Percentiles rank a stretch among this genome's conserved stretches.
Conservation (phyloP, 2,797 vertebrate species). For the Sebastes itinus region DNA sequence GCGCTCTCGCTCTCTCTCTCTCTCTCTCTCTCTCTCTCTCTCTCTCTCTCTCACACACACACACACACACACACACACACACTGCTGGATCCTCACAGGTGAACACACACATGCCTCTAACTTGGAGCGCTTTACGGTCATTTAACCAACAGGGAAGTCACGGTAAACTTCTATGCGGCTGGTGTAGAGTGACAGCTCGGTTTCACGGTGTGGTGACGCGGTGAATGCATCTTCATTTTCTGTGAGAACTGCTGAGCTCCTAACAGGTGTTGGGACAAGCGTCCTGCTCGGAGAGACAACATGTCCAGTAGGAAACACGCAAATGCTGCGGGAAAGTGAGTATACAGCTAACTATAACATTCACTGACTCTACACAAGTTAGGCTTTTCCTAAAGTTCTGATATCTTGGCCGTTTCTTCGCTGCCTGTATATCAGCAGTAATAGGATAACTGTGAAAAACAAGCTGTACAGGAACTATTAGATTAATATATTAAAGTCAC, state of each 20-base stretch:
- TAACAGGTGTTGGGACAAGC: slow-evolving; percentile 66
- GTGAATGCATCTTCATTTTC: slow-evolving; percentile 12
- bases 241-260: slow-evolving; percentile 9
- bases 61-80: background rate
- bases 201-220: background rate
- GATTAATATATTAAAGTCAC: background rate
- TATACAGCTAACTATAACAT: background rate
- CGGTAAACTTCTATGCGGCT: background rate
- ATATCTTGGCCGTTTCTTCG: background rate
- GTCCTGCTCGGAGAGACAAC: slow-evolving; percentile 10
- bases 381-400: background rate
- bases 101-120: slow-evolving; percentile 4
- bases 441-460: background rate
- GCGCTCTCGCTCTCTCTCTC: too few relatives aligned
- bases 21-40: too few relatives aligned
- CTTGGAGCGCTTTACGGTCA: background rate
- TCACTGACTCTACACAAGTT: background rate
- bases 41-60: background rate
- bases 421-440: background rate
- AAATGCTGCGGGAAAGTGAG: slow-evolving; percentile 75
- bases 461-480: background rate
- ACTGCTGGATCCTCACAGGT: background rate
- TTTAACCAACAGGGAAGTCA: background rate
- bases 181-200: background rate
- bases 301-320: slow-evolving; percentile 83